Base-by-base conservation (phyloP, 2,888 invertebrate species). In the Drosophila mercatorum region DNA sequence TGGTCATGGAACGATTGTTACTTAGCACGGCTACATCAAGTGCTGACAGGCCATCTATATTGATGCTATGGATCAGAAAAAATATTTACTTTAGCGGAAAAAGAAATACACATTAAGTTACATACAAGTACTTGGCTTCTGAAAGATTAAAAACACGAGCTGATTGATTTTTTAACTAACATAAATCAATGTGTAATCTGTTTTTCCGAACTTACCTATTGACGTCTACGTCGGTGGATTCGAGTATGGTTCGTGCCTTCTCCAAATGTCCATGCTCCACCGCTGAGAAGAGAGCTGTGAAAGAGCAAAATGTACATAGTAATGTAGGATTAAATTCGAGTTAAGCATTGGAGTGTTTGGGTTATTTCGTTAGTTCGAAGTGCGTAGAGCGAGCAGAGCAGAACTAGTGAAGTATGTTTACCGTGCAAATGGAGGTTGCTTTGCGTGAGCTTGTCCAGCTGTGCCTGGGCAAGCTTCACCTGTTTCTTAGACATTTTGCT, bases 201-300 rank as follows among this genome's bases (percentile, higher is more conserved):
- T 22, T 26, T 46, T 46, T 3, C 28, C 4, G 14, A 26, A 14
- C 75, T 78, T 94, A 98, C 98, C 97, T 97, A 94, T 98, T 98
- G 68, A 99, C 96, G 92, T 99, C 97, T 62, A 98, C 96, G 91
- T 97, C 97, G 1, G 97, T 97, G 34, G 97, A 97, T 90, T 98
- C 97, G 91, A 99, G 94, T 90, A 99, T 98, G 62, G 97, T 96
- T 85, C 96, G 95, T 10, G 98, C 97, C 92, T 97, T 97, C 90
- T 98, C 98, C 89, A 98, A 93, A 92, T 99, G 98, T 60, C 98
- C 98, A 93, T 98, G 97, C 93, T 99, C 99, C 43, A 99, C 97
- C 7, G 98, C 98, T 43, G 97, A 97, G 92, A 99, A 98, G 55
- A 98, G 94, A 61, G 97, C 98, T 98, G 95, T 34, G 95, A 36